Evolutionary conservation across 2,797 vertebrate genomes (phyloP).

Genomic region (Scolopax bukidnonensis): DNA sequence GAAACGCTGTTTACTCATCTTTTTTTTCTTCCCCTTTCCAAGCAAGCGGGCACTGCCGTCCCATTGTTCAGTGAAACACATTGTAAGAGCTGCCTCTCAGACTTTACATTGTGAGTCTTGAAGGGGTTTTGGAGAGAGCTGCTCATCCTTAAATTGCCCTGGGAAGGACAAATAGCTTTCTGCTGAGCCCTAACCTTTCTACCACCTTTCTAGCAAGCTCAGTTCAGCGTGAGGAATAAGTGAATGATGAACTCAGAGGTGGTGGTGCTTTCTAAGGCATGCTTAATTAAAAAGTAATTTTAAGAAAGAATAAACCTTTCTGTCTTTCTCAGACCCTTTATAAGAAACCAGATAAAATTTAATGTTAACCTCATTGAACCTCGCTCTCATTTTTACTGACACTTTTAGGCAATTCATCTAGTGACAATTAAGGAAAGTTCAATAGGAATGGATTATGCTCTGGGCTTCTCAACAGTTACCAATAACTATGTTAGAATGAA

Average conservation of each 20-base stretch:
- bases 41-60: neutral
- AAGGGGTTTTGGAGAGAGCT: neutral
- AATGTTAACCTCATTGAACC: constrained; percentile 1
- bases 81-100: neutral
- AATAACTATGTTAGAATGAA: neutral
- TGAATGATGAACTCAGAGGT: neutral
- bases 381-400: constrained; percentile 3
- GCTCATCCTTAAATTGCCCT: neutral
- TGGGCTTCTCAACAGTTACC: neutral
- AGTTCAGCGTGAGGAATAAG: neutral
- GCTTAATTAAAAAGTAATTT: neutral
- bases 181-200: neutral
- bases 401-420: neutral
- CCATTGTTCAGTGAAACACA: fast-evolving
- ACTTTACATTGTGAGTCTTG: neutral
- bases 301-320: neutral
- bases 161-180: neutral
- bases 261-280: neutral
- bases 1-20: neutral
- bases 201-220: neutral
- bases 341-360: neutral
- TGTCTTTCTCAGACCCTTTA: neutral
- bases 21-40: neutral
- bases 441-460: neutral
- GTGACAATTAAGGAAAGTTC: constrained; percentile 24